Percentiles rank a stretch among this genome's conserved stretches.
Conservation (phyloP, 2,888 invertebrate species). For the Drosophila hamatofila region DNA sequence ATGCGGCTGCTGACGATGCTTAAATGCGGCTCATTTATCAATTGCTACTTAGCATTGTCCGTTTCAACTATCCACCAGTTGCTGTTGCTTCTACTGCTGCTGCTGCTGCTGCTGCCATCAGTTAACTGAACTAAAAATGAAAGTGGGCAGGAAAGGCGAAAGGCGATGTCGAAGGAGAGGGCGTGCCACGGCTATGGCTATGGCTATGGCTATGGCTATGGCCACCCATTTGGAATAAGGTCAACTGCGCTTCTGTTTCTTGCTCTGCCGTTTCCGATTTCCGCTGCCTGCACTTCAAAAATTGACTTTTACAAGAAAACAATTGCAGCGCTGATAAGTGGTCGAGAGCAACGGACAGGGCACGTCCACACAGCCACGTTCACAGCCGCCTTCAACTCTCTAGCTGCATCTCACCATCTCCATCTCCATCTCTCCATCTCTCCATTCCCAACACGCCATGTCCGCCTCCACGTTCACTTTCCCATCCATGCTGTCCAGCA, state of each 20-base stretch:
- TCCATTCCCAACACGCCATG: not conserved
- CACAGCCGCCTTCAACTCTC: constrained; percentile 28
- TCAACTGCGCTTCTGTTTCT: constrained; percentile 63
- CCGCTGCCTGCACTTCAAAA: constrained; percentile 75
- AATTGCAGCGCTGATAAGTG: constrained; percentile 77
- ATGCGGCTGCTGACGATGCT: constrained; percentile 68
- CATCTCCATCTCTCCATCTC: not conserved
- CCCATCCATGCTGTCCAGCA: constrained; percentile 2
- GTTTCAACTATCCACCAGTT: constrained; percentile 68
- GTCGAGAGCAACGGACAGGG: constrained; percentile 60
- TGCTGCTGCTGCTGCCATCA: constrained; percentile 68
- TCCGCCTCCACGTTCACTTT: constrained; percentile 1
- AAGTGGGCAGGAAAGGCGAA: constrained; percentile 5
- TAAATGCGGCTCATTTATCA: constrained; percentile 80
- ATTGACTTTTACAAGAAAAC: constrained; percentile 80
- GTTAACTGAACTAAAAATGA: constrained; percentile 20
- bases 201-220: not conserved
- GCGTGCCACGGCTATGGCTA: not conserved
- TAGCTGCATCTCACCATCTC: not conserved
- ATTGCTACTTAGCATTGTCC: constrained; percentile 75
- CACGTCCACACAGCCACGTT: constrained; percentile 47
- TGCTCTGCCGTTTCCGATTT: constrained; percentile 72
- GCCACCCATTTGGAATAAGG: constrained; percentile 56
- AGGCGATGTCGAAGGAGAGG: not conserved
- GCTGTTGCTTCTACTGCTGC: constrained; percentile 51